Base-by-base conservation (phyloP, 2,797 vertebrate genomes). In the Gila robusta region DNA sequence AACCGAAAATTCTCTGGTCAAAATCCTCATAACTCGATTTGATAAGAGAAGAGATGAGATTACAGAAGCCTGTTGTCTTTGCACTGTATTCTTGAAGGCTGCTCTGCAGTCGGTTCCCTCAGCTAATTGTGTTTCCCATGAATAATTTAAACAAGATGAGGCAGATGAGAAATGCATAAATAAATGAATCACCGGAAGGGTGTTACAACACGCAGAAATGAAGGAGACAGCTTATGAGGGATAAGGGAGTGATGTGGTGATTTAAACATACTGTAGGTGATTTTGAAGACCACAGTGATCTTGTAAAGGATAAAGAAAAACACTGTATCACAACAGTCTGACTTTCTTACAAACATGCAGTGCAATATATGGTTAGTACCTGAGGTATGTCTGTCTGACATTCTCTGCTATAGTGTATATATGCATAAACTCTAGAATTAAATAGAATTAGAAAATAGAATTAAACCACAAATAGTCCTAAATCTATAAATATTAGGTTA, bases 121-220 rank as follows among this genome's bases (percentile, higher is more conserved):
- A 8, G 79, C 87, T 89, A 88, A 95, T 90, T 94, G 89, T 88
- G 90, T 91, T 91, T 86, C 81, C 86, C 83, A 93, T 95, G 89
- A 95, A 95, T 95, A 92, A 94, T 94, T 94, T 94, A 91, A 96
- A 87, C 79, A 74, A 91, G 89, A 90, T 85, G 88, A 92, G 86
- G 89, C 82, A 77, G 87, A 88, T 85, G 70, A 83, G 86, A 93
- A 89, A 90, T 88, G 91, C 91, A 95, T 95, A 91, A 94, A 95
- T 95, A 93, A 94, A 93, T 91, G 79, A 93, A 91, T 82, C 59
- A 62, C 21, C 66, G 90, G 80, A 90, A 93, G 91, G 89, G 81
- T 88, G 89, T 90, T 90, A 86, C 88, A 90, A 88, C 89, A 37
- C 84, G 89, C 87, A 92, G 93, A 92, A 93, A 88, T 91, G 90